Conservation (phyloP, 2,797 vertebrate genomes). For the Limnodromus scolopaceus region DNA sequence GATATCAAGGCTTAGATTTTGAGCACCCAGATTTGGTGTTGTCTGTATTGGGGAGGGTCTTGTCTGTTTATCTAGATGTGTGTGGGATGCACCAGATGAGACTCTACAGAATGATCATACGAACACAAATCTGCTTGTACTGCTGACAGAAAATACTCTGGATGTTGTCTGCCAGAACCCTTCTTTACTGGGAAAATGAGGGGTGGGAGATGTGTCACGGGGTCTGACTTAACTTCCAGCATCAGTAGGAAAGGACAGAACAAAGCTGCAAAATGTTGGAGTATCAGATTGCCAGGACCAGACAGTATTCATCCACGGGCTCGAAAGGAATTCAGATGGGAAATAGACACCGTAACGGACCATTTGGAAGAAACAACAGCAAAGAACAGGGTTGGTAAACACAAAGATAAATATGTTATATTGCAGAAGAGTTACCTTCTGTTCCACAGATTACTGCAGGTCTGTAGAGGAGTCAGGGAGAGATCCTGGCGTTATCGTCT, state of each 20-base stretch:
- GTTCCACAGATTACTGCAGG: background rate
- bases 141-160: conserved; percentile 19
- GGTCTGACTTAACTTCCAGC: background rate
- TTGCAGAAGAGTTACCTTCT: conserved; percentile 4
- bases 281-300: background rate
- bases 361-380: background rate
- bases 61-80: background rate
- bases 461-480: conserved; percentile 8
- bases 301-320: background rate
- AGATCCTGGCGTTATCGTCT: background rate
- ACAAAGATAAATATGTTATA: background rate
- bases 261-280: background rate
- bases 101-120: background rate
- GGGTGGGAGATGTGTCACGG: background rate
- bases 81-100: conserved; percentile 8
- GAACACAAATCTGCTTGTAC: background rate
- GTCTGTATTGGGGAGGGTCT: background rate
- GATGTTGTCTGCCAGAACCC: background rate
- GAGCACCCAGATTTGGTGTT: background rate
- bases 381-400: conserved; percentile 29
- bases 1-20: background rate
- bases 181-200: background rate
- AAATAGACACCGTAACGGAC: background rate
- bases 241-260: background rate
- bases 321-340: background rate